Evolutionary conservation across 2,888 invertebrate species (phyloP), one percentile per base, ranked within the genome.

Genomic region (Ferdinandea cuprea): DNA sequence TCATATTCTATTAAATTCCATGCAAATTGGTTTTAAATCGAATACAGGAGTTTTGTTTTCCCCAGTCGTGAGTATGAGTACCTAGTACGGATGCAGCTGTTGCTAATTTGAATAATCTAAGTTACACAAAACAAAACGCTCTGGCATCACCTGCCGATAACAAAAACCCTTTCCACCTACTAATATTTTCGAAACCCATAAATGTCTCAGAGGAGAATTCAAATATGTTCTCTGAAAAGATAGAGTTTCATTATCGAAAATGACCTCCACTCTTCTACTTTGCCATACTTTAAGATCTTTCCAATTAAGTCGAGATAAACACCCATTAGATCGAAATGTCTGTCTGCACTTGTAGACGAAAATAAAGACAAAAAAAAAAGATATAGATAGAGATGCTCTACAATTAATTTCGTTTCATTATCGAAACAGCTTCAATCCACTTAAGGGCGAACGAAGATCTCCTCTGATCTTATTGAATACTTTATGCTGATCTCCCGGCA

Each of bases 311-410:
- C 25, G 44, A 72, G 72, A 72, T 72, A 72, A 61, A 63, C 25
- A 58, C 13, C 58, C 66, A 74, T 46, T 68, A 40, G 66, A 40
- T 61, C 42, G 50, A 19, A 61, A 30, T 15, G 42, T 69, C 68
- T 80, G 80, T 80, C 74, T 74, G 74, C 79, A 68, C 74, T 74
- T 68, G 61, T n/a, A 74, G 74, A 74, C 79, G 44, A 72, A 77
- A 50, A 76, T 65, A 68, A 59, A 50, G 32, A 15, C 42, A 42
- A 9, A 44, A 17, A 19, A 3, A 40, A 44, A 3, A 40, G 4
- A 58, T 37, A 35, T 17, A 54, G 42, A 78, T 58, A 44, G 56
- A 19, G 8, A 17, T 35, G 32, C 19, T 15, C 6, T 19, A 54
- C 21, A 73, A 79, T 79, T 79, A 79, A 73, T 73, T 73, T 66